These are phyloP conservation scores for Eupithecia subumbrata DNA, from an alignment of 2,888 invertebrate species.

Conservation along the genomic window DNA sequence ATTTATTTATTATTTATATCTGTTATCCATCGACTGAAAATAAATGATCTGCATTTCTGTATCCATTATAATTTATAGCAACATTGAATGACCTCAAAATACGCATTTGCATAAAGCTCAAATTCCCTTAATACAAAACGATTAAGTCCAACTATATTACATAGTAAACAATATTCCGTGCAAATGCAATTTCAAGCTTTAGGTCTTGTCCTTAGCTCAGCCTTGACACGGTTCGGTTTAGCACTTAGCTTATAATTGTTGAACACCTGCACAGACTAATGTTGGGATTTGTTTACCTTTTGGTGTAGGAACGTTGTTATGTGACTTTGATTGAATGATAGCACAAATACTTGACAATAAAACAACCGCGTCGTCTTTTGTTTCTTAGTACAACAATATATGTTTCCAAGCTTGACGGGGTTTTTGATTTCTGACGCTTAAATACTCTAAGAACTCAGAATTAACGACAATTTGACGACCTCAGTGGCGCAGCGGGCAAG, in stretches of 20 bases:
- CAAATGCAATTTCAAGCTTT: conserved; percentile 43
- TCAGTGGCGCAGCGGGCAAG: too few relatives aligned
- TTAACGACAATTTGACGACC: too few relatives aligned
- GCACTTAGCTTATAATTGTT: conserved; percentile 41
- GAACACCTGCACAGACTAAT: conserved; percentile 43
- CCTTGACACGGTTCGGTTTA: conserved; percentile 43
- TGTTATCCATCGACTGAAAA: background rate
- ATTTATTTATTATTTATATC: too few relatives aligned
- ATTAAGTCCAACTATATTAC: conserved; percentile 37
- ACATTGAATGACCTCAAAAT: conserved; percentile 10
- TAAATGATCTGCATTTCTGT: conserved; percentile 1
- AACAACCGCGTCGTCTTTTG: background rate
- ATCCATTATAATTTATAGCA: background rate
- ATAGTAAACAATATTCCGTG: conserved; percentile 42
- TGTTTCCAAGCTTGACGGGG: background rate
- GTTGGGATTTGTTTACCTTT: conserved; percentile 36
- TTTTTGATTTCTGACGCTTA: too few relatives aligned
- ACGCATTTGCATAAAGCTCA: conserved; percentile 14
- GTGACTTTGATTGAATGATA: conserved; percentile 6
- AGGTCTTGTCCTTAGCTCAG: conserved; percentile 43
- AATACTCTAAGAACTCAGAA: too few relatives aligned
- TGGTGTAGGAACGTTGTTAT: background rate
- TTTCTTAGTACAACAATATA: background rate
- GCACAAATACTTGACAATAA: background rate
- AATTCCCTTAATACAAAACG: conserved; percentile 26